Percentiles rank a stretch among this genome's conserved stretches.
phyloP scores from a whole-genome alignment of 2,113 vertebrate species.

The Ameiurus melas region DNA sequence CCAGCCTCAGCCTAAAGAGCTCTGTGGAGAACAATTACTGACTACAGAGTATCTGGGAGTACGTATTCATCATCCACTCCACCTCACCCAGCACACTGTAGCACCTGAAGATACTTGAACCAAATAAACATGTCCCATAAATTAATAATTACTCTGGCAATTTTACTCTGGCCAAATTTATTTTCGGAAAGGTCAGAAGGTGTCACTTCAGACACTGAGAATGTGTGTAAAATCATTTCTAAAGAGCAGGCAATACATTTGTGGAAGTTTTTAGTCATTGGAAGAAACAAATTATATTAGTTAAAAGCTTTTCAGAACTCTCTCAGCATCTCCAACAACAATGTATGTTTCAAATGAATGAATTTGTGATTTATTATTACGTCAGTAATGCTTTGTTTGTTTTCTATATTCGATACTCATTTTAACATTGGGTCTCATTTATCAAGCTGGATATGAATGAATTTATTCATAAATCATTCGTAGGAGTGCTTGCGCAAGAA shows the following conservation, averaged over 20 bases:
- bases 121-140: background rate
- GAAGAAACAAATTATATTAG: background rate
- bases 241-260: background rate
- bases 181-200: background rate
- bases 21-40: slow-evolving; percentile 89
- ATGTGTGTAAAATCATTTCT: background rate
- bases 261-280: background rate
- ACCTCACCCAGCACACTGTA: background rate
- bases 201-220: background rate
- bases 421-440: background rate
- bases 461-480: background rate
- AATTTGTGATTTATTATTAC: background rate
- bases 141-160: background rate
- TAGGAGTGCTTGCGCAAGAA: background rate
- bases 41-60: slow-evolving; percentile 94
- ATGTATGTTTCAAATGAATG: background rate
- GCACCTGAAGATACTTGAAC: background rate
- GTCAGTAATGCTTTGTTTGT: background rate
- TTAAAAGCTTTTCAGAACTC: background rate
- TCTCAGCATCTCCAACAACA: background rate
- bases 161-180: background rate
- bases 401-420: background rate
- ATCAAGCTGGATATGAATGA: background rate
- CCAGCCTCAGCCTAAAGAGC: slow-evolving; percentile 84
- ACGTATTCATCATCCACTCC: slow-evolving; percentile 57